Conservation (phyloP, 2,113 vertebrate genomes). For the Henicopernis longicauda region DNA sequence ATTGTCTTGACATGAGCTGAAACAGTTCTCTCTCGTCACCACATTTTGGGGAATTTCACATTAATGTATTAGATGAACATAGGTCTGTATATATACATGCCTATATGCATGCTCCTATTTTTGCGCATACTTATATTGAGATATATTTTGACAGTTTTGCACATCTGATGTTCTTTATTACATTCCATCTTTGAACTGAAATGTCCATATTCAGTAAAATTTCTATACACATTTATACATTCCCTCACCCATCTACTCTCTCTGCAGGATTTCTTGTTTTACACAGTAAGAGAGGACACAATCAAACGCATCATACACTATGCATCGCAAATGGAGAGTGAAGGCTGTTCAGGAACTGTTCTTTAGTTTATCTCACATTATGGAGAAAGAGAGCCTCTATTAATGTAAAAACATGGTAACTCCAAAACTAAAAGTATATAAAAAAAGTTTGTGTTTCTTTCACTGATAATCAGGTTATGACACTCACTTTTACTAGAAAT, state of each 20-base stretch:
- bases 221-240: background rate
- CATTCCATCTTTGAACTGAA: background rate
- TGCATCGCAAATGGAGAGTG: background rate
- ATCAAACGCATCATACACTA: background rate
- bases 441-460: background rate
- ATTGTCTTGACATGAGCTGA: slow-evolving; percentile 73
- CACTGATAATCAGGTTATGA: background rate
- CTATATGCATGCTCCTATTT: background rate
- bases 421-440: background rate
- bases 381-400: background rate
- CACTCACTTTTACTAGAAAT: background rate
- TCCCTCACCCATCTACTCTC: background rate
- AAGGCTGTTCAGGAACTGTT: background rate
- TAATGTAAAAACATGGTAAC: background rate
- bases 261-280: background rate
- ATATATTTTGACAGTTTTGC: slow-evolving; percentile 18
- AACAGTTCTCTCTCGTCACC: slow-evolving; percentile 60
- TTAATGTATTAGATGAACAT: slow-evolving; percentile 47
- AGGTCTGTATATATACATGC: background rate
- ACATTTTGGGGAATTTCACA: slow-evolving; percentile 62
- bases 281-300: background rate
- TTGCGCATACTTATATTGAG: background rate
- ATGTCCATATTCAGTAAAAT: background rate
- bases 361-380: background rate
- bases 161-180: background rate